phyloP scores from a whole-genome alignment of 2,888 invertebrate genomes.

The Meganola albula region DNA sequence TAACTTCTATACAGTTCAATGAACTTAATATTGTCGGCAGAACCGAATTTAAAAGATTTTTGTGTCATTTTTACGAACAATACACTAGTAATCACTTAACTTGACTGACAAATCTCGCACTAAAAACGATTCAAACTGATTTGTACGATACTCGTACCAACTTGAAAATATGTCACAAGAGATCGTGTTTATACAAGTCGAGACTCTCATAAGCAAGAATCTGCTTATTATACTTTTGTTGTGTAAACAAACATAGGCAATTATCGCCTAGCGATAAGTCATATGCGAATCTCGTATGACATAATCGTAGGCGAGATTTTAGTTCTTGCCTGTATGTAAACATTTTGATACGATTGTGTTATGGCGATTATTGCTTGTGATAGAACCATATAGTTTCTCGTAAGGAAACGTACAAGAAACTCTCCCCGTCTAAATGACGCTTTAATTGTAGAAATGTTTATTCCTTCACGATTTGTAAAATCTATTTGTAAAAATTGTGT shows the following conservation, averaged over 20 bases:
- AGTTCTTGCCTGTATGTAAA: conserved; percentile 8
- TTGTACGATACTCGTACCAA: conserved; percentile 3
- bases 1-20: conserved; percentile 6
- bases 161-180: not conserved
- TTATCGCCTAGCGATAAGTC: conserved; percentile 1
- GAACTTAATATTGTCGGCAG: conserved; percentile 5
- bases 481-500: too few relatives aligned
- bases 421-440: conserved; percentile 5
- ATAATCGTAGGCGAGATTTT: conserved; percentile 8
- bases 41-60: conserved; percentile 5
- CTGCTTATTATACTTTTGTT: conserved; percentile 1
- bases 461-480: too few relatives aligned
- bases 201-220: not conserved
- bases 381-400: conserved; percentile 5
- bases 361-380: conserved; percentile 10
- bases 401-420: conserved; percentile 6
- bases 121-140: conserved; percentile 1
- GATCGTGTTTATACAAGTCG: conserved; percentile 1
- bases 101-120: conserved; percentile 1
- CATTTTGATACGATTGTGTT: conserved; percentile 7
- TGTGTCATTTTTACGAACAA: conserved; percentile 1
- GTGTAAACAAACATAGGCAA: not conserved
- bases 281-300: conserved; percentile 4
- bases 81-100: conserved; percentile 1
- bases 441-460: too few relatives aligned